Percentiles rank a stretch among this genome's conserved stretches.
These are phyloP conservation scores for Aphelenchoides bicaudatus DNA, from an alignment of 2,888 invertebrate genomes.

Conservation along the genomic window DNA sequence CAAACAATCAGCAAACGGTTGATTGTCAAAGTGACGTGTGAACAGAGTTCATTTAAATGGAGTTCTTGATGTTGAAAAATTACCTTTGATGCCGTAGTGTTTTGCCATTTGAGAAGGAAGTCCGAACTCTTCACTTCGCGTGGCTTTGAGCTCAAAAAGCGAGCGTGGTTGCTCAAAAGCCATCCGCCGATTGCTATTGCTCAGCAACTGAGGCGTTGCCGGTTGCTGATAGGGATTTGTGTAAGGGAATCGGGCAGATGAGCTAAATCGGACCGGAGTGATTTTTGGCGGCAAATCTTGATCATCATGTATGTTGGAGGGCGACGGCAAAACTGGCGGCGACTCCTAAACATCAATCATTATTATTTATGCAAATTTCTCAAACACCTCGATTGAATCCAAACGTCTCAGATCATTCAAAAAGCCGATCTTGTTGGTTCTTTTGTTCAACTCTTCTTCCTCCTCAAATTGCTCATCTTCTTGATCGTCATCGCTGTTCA, in stretches of 20 bases:
- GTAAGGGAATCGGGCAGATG: slow-evolving; percentile 1
- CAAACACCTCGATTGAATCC: slow-evolving; percentile 10
- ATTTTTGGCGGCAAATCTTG: not conserved
- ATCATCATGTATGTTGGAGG: slow-evolving; percentile 1
- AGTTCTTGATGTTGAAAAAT: too few species aligned
- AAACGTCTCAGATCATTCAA: not conserved
- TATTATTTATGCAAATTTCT: too few species aligned
- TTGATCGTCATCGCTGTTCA: not conserved
- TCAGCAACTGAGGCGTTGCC: too few species aligned
- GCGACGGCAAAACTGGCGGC: slow-evolving; percentile 5
- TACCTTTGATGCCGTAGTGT: slow-evolving; percentile 1
- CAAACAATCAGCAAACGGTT: too few species aligned
- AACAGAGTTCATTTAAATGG: too few species aligned
- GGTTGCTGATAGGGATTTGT: slow-evolving; percentile 1
- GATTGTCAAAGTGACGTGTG: too few species aligned
- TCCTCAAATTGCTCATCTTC: not conserved
- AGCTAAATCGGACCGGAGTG: not conserved
- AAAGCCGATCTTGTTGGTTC: too few species aligned
- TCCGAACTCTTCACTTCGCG: not conserved
- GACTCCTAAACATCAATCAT: too few species aligned
- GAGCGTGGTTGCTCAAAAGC: not conserved
- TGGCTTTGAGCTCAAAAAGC: slow-evolving; percentile 1
- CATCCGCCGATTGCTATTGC: not conserved
- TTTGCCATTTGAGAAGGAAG: not conserved
- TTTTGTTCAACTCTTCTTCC: too few species aligned